Base-by-base conservation (phyloP, 2,113 vertebrate species). In the Zapus hudsonius region DNA sequence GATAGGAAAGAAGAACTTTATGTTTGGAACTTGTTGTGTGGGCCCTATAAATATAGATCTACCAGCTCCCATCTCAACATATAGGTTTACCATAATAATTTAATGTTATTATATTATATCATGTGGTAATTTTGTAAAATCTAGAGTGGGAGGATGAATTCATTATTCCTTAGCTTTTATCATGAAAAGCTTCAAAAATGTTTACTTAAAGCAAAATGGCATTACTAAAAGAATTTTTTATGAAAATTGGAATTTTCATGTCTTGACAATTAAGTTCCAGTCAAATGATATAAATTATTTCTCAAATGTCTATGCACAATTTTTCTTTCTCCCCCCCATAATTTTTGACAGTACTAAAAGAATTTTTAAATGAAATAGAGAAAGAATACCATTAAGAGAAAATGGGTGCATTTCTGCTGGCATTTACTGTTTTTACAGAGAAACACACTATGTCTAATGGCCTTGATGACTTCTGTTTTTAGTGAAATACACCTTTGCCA, bases 401-500 rank as follows among this genome's bases (percentile, higher is more conserved):
- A 95, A 89, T 66, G 59, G 31, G 82, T 47, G 23, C 40, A 20
- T 72, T 55, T 91, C 70, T 89, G 74, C 33, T 86, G 59, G 31
- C 61, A 31, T 85, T 95, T 87, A 36, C 42, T n/a, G 22, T 64
- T 82, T 92, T 31, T 40, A 67, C 72, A 89, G 57, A 92, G 72
- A 91, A 87, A 73, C 38, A 74, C 66, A 67, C 76, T 93, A 61
- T 80, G 44, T 79, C 72, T 83, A 73, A 92, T 87, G 70, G 66
- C 75, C 70, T 86, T 87, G 61, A 89, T 93, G 66, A 63, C 57
- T 47, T 61, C 57, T 70, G 33, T 12, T 74, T 44, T 7, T 13
- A 79, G 82, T 90, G 82, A 88, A 93, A 96, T 95, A 69, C 7
- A 79, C 52, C 79, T 89, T 95, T 93, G 40, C 78, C 67, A 92